phyloP scores from a whole-genome alignment of 2,888 invertebrate genomes.

The Meteorus colon region DNA sequence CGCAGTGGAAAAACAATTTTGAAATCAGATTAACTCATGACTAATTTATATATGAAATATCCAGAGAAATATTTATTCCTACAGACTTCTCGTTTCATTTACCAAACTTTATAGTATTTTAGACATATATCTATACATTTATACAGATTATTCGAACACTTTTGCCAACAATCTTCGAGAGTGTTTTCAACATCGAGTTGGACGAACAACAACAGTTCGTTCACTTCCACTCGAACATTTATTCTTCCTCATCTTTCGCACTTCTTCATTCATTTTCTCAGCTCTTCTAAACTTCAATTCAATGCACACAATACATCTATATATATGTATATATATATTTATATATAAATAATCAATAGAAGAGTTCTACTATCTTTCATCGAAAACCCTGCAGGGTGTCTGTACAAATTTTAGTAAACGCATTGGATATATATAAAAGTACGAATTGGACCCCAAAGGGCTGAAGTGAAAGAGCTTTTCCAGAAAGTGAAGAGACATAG shows the following conservation, averaged over 20 bases:
- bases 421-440: conserved; percentile 6
- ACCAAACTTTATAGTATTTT: too few relatives aligned
- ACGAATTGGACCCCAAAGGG: conserved; percentile 7
- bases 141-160: conserved; percentile 28
- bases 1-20: too few relatives aligned
- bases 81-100: too few relatives aligned
- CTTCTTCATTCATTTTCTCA: conserved; percentile 14
- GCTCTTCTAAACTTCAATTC: background rate
- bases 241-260: conserved; percentile 27
- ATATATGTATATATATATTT: background rate
- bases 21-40: too few relatives aligned
- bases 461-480: conserved; percentile 20
- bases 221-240: conserved; percentile 24
- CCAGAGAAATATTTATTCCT: too few relatives aligned
- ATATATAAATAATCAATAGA: conserved; percentile 1
- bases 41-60: too few relatives aligned
- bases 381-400: conserved; percentile 3
- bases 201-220: conserved; percentile 38
- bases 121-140: background rate
- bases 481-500: conserved; percentile 48
- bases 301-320: background rate
- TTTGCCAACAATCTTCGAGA: background rate
- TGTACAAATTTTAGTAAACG: conserved; percentile 18
- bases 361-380: background rate
- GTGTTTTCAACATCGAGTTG: conserved; percentile 6